Conservation (phyloP, 2,888 invertebrate genomes). For the Malacosoma neustria region DNA sequence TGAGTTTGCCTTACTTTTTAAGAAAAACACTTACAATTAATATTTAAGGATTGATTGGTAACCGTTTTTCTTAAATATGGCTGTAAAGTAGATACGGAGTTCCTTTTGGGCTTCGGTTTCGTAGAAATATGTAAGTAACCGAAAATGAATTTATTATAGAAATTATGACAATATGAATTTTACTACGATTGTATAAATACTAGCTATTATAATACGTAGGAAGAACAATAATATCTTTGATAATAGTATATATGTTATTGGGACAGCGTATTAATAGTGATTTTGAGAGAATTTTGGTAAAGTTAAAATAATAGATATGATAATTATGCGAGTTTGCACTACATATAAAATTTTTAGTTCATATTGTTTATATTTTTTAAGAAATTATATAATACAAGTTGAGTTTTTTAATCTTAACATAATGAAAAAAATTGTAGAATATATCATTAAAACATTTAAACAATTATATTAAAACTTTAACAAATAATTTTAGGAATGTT, state of each 20-base stretch:
- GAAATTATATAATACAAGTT: too few relatives aligned
- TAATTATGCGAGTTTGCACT: too few relatives aligned
- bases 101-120: slow-evolving; percentile 52
- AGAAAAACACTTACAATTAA: slow-evolving; percentile 7
- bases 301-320: not conserved
- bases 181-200: slow-evolving; percentile 31
- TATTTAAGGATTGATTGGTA: not conserved
- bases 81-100: slow-evolving; percentile 28
- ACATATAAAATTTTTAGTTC: too few relatives aligned
- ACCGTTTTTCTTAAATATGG: not conserved
- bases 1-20: slow-evolving; percentile 25
- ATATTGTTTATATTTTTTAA: too few relatives aligned
- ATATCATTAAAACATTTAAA: too few relatives aligned
- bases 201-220: not conserved
- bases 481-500: too few relatives aligned
- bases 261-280: not conserved
- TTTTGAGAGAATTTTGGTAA: slow-evolving; percentile 2
- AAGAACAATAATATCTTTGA: not conserved
- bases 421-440: too few relatives aligned
- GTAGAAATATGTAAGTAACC: slow-evolving; percentile 43
- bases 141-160: slow-evolving; percentile 63
- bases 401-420: too few relatives aligned
- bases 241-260: not conserved
- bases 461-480: too few relatives aligned
- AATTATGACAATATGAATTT: slow-evolving; percentile 30